Conservation (phyloP, 1,140 invertebrate species). For the Hesperophylax magnus region DNA sequence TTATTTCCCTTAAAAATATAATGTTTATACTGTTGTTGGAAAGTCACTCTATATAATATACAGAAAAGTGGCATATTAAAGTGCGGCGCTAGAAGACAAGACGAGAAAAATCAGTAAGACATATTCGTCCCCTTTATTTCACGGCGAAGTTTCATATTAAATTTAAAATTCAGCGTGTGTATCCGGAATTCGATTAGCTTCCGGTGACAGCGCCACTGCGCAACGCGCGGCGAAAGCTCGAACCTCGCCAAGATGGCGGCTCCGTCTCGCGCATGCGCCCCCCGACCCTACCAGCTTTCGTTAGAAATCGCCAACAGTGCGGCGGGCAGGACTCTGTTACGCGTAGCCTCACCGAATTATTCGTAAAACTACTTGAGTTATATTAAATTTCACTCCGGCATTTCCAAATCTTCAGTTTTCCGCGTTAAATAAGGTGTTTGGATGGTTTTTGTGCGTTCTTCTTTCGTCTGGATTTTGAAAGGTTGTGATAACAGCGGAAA, state of each 20-base stretch:
- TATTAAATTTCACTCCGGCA: neutral
- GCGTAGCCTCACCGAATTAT: neutral
- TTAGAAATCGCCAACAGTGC: conserved; percentile 8
- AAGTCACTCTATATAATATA: no score
- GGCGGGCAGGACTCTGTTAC: conserved; percentile 20
- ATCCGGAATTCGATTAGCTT: conserved; percentile 51
- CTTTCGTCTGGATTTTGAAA: neutral
- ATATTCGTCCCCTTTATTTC: neutral
- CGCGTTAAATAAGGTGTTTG: neutral
- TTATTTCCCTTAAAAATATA: no score
- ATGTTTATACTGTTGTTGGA: no score
- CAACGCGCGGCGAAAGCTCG: conserved; percentile 14
- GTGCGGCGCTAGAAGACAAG: neutral
- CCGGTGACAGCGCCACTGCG: conserved; percentile 40
- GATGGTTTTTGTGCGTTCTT: neutral
- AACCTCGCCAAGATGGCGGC: conserved; percentile 23
- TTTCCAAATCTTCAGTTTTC: neutral
- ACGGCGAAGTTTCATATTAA: conserved; percentile 46
- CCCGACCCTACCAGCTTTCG: neutral
- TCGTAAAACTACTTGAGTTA: no score
- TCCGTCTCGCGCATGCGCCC: neutral
- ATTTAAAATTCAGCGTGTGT: conserved; percentile 57
- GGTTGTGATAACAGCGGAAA: conserved; percentile 18
- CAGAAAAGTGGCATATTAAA: no score
- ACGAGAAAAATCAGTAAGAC: conserved; percentile 8